Conservation (phyloP, 2,113 vertebrate species). For the Pterocles orientalis region DNA sequence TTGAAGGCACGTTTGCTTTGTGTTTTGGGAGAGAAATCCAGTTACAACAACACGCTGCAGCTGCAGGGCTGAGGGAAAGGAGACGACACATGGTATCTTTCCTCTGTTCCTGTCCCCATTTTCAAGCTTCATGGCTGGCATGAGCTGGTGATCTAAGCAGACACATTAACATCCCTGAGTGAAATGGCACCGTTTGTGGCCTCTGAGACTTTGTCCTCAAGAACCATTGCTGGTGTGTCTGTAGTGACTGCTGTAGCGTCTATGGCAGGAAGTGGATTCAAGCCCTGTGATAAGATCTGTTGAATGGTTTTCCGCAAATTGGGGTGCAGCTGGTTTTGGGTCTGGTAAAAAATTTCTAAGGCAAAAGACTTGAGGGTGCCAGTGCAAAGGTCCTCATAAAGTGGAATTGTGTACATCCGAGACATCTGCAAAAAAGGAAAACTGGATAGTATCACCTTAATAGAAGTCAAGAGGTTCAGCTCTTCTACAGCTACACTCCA, state of each 20-base stretch:
- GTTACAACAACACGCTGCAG: slow-evolving; percentile 38
- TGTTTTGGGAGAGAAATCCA: slow-evolving; percentile 46
- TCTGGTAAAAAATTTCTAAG: slow-evolving; percentile 94
- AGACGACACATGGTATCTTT: not conserved
- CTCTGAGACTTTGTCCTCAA: slow-evolving; percentile 76
- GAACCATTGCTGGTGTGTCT: slow-evolving; percentile 70
- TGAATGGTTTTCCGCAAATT: slow-evolving; percentile 92
- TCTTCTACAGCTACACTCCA: not conserved
- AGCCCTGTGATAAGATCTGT: slow-evolving; percentile 90
- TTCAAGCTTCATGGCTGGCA: slow-evolving; percentile 28
- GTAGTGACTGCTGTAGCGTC: slow-evolving; percentile 39
- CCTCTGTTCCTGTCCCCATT: slow-evolving; percentile 28
- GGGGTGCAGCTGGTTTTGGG: slow-evolving; percentile 90
- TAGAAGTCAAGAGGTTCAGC: not conserved
- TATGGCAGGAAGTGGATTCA: slow-evolving; percentile 69
- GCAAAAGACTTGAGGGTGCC: slow-evolving; percentile 92
- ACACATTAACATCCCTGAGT: slow-evolving; percentile 92
- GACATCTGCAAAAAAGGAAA: slow-evolving; percentile 82
- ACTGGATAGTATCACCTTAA: not conserved
- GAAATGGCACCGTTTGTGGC: slow-evolving; percentile 80
- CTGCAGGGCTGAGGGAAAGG: slow-evolving; percentile 39
- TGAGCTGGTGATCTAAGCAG: slow-evolving; percentile 79
- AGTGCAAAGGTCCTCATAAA: slow-evolving; percentile 94
- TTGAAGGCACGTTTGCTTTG: slow-evolving; percentile 66
- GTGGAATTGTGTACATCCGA: slow-evolving; percentile 96